Percentiles rank a stretch among this genome's conserved stretches.
Conservation (phyloP, 2,888 invertebrate genomes). For the Homarus gammarus region DNA sequence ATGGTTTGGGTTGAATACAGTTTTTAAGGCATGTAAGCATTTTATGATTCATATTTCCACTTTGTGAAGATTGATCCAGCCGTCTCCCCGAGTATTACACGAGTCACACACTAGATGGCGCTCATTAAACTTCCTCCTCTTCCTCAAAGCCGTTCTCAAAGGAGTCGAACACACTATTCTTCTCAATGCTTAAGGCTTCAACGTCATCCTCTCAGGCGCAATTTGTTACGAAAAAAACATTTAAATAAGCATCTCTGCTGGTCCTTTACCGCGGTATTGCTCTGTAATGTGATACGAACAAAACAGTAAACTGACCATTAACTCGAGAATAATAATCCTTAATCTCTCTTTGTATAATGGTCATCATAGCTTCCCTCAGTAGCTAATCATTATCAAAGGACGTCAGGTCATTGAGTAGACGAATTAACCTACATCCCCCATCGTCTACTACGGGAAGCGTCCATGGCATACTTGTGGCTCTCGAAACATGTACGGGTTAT, state of each 20-base stretch:
- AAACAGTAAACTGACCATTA: no score
- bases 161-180: neutral
- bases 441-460: neutral
- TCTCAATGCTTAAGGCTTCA: neutral
- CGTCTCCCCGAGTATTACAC: neutral
- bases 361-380: neutral
- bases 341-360: no score
- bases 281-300: no score
- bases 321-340: no score
- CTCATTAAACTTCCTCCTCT: conserved; percentile 4
- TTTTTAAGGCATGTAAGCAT: conserved; percentile 1
- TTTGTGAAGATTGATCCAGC: neutral
- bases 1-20: neutral
- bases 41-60: neutral
- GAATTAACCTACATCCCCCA: neutral
- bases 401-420: neutral
- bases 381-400: neutral
- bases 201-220: neutral
- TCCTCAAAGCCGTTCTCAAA: neutral
- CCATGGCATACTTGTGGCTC: neutral
- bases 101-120: neutral
- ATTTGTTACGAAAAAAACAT: neutral
- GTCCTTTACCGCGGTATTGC: neutral
- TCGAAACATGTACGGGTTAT: neutral
- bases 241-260: neutral